Percentiles rank a stretch among this genome's conserved stretches.
phyloP scores from a whole-genome alignment of 2,888 invertebrate genomes.

The Agriotes lineatus region DNA sequence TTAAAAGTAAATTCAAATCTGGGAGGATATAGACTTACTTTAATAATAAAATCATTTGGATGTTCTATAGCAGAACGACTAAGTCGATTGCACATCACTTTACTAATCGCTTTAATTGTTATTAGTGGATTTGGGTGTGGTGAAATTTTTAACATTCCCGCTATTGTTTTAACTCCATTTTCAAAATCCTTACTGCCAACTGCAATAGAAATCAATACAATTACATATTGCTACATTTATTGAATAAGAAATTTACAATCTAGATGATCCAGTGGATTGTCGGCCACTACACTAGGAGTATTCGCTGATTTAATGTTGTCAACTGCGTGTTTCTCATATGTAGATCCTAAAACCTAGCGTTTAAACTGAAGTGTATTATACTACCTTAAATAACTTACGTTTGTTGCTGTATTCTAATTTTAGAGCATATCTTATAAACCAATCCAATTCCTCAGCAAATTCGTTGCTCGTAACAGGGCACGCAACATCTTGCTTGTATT shows the following conservation, averaged over 20 bases:
- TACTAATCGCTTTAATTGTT: slow-evolving; percentile 78
- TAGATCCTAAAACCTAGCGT: slow-evolving; percentile 69
- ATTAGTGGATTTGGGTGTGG: slow-evolving; percentile 85
- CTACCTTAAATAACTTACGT: slow-evolving; percentile 66
- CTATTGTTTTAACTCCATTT: slow-evolving; percentile 83
- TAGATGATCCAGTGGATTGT: slow-evolving; percentile 87
- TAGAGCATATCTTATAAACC: slow-evolving; percentile 88
- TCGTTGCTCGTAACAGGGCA: slow-evolving; percentile 76
- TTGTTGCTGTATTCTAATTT: slow-evolving; percentile 87
- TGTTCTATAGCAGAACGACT: slow-evolving; percentile 71
- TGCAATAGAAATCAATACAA: slow-evolving; percentile 68
- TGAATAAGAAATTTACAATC: slow-evolving; percentile 80
- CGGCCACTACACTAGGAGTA: slow-evolving; percentile 80
- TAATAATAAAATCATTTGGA: slow-evolving; percentile 68
- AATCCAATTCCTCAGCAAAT: slow-evolving; percentile 81
- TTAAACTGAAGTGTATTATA: neutral
- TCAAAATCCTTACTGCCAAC: slow-evolving; percentile 88
- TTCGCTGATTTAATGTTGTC: slow-evolving; percentile 72
- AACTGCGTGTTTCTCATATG: slow-evolving; percentile 77
- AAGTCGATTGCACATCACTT: slow-evolving; percentile 72
- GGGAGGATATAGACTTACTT: slow-evolving; percentile 53
- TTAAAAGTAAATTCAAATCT: slow-evolving; percentile 7
- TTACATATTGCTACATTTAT: no score
- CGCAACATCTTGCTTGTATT: slow-evolving; percentile 81
- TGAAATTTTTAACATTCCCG: slow-evolving; percentile 82